A percentile compares a stretch with the other conserved stretches of the same genome.
phyloP scores from a whole-genome alignment of 2,113 vertebrate genomes.

The Isichthys henryi region DNA sequence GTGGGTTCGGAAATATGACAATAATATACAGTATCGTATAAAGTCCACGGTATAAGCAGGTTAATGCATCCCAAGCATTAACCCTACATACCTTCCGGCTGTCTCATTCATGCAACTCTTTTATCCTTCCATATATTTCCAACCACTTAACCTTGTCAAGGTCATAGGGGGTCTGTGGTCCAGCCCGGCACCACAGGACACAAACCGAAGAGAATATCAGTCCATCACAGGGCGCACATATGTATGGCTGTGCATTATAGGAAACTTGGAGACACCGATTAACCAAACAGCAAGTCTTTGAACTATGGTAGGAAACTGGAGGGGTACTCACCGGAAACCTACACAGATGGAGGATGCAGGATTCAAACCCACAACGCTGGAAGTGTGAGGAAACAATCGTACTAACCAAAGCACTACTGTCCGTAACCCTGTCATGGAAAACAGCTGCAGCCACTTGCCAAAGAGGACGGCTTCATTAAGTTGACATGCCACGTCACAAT shows the following conservation, averaged over 20 bases:
- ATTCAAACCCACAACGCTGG: background rate
- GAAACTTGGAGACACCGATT: background rate
- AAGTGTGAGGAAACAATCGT: background rate
- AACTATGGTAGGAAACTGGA: background rate
- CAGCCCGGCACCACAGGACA: background rate
- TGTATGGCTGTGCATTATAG: background rate
- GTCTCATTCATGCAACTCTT: background rate
- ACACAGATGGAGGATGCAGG: background rate
- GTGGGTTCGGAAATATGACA: background rate
- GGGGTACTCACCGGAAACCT: background rate
- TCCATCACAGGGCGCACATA: background rate
- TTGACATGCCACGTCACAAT: background rate
- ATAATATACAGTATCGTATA: background rate
- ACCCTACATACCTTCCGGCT: background rate
- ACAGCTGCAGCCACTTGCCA: background rate
- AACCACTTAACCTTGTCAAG: background rate
- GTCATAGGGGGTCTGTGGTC: background rate
- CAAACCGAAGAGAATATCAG: background rate
- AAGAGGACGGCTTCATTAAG: background rate
- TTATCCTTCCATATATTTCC: background rate
- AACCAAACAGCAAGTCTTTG: background rate
- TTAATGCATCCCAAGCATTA: background rate
- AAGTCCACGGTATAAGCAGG: background rate
- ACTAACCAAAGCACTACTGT: background rate
- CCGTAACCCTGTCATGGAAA: background rate